Evolutionary conservation across 2,113 vertebrate genomes (phyloP), one percentile per base, ranked within the genome.

Genomic region (Laticauda laticaudata): DNA sequence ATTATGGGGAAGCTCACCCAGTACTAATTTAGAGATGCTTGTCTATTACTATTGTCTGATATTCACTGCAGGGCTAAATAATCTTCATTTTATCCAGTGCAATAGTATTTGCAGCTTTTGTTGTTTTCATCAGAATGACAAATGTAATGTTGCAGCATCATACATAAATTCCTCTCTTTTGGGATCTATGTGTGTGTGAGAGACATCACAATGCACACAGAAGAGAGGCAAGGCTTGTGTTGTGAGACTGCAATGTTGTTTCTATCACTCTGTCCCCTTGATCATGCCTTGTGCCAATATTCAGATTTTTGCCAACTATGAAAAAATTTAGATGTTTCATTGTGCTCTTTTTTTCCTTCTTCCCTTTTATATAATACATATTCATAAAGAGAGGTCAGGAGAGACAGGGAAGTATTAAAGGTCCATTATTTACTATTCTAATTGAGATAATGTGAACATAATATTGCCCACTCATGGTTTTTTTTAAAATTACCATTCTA

Each of bases 401-500:
- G 11, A 29, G n/a, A 5, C 1, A 6, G n/a, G 69, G n/a, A 75
- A 75, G 5, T 15, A 5, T 75, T 75, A 75, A 75, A 24, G 48
- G 86, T 85, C 87, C 93, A 45, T n/a, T 86, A 2, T 86, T 23
- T 26, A 20, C 14, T 86, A 4, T 8, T 96, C 91, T 94, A 61
- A 75, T 21, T 87, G 7, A 89, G 34, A 75, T 75, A 75, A 34
- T 75, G 2, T 75, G n/a, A 75, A 92, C 91, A 56, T 0, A 89
- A 2, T 15, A 85, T 39, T 94, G 75, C 91, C 91, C 89, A 94
- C 14, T 85, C 90, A 88, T 43, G 3, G 9, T 93, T 61, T 95
- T 94, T 91, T 96, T 95, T 18, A 1, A 57, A 57, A 59, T 94
- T 94, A 87, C 11, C 56, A 59, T 34, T 91, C 87, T 91, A 29